Percentiles rank a stretch among this genome's conserved stretches.
Conservation (phyloP, 2,888 invertebrate species). For the Aquatica leii region DNA sequence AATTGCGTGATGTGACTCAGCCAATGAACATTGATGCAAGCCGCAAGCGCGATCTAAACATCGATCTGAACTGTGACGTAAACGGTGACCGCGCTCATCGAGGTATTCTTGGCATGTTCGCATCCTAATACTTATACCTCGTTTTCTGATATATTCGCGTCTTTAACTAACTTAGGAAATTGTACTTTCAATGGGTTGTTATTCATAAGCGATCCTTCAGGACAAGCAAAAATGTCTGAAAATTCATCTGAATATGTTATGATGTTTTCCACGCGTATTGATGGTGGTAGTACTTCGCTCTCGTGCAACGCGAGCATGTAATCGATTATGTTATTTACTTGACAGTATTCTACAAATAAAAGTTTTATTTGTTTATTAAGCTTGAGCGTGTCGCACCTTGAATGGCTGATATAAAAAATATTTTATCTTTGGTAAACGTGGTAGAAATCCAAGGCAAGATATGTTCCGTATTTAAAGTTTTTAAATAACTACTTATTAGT, state of each 20-base stretch:
- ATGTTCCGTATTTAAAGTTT: slow-evolving; percentile 25
- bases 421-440: slow-evolving; percentile 41
- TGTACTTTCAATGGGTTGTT: slow-evolving; percentile 35
- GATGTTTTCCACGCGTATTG: slow-evolving; percentile 46
- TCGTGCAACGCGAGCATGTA: slow-evolving; percentile 47
- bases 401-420: slow-evolving; percentile 47
- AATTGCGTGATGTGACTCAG: too few species aligned
- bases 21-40: too few species aligned
- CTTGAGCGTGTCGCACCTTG: slow-evolving; percentile 44
- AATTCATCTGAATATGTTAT: slow-evolving; percentile 46
- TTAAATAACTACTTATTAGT: slow-evolving; percentile 38
- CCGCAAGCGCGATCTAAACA: too few species aligned
- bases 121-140: too few species aligned
- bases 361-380: background rate
- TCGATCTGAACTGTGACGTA: too few species aligned
- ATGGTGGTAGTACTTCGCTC: slow-evolving; percentile 43
- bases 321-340: slow-evolving; percentile 36
- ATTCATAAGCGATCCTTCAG: slow-evolving; percentile 44
- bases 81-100: too few species aligned
- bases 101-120: too few species aligned
- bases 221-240: slow-evolving; percentile 42
- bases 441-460: slow-evolving; percentile 45
- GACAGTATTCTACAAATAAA: slow-evolving; percentile 46
- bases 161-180: slow-evolving; percentile 40
- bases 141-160: too few species aligned